Percentiles rank a stretch among this genome's conserved stretches.
These are phyloP conservation scores for Amia ocellicauda DNA, from an alignment of 2,113 vertebrate species.

Conservation along the genomic window DNA sequence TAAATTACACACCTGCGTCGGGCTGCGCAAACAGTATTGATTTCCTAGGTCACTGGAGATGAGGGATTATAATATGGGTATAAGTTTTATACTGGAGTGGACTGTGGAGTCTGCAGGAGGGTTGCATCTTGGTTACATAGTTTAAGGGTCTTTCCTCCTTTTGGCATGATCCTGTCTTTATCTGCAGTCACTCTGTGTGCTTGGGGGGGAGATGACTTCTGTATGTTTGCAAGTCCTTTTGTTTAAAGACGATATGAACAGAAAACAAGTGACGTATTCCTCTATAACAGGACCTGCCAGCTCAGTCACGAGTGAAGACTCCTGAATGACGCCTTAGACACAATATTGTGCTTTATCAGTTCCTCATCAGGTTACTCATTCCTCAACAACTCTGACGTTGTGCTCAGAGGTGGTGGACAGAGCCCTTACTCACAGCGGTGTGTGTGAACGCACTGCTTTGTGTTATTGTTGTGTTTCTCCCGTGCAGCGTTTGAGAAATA, in stretches of 20 bases:
- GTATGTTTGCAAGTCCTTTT: too few relatives aligned
- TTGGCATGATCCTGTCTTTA: background rate
- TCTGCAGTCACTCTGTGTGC: too few relatives aligned
- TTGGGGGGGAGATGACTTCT: too few relatives aligned
- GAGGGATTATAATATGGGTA: background rate
- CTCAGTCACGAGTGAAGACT: too few relatives aligned
- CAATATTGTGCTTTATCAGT: background rate
- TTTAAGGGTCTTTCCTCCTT: background rate
- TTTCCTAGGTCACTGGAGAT: constrained; percentile 1
- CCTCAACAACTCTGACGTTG: background rate
- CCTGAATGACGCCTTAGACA: too few relatives aligned
- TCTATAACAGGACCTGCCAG: too few relatives aligned
- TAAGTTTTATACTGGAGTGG: background rate
- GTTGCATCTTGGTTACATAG: background rate
- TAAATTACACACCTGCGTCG: too few relatives aligned
- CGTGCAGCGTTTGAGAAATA: constrained; percentile 17
- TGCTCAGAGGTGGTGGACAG: constrained; percentile 35
- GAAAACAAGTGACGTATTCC: too few relatives aligned
- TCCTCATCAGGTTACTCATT: background rate
- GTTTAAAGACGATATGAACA: too few relatives aligned
- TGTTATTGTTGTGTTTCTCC: constrained; percentile 7
- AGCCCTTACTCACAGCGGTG: constrained; percentile 38
- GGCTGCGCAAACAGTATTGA: background rate
- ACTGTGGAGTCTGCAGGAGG: background rate
- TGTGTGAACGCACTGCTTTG: constrained; percentile 21